Base-by-base conservation (phyloP, 1,140 invertebrate species). In the Drosophila arizonae region DNA sequence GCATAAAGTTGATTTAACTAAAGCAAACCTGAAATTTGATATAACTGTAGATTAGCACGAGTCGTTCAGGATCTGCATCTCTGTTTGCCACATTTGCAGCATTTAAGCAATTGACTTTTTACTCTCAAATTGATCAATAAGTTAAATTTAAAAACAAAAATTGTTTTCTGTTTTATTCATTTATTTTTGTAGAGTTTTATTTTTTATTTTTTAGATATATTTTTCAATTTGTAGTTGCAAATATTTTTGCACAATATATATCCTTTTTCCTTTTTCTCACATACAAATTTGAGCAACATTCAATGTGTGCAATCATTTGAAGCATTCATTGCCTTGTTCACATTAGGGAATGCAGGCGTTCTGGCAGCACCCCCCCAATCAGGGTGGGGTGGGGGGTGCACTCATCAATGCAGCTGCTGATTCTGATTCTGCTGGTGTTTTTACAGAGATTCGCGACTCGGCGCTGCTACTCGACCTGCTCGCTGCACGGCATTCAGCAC, bases 401-500 rank as follows among this genome's bases (percentile, higher is more conserved):
- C 46, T 52, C 45, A 50, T 46, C 62, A 62, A 69, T 66, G 61
- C 46, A 17, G 21, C 28, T 58, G 66, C 71, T 85, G 81, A 85
- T 85, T 85, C 72, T 77, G 68, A 88, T 86, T 86, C 79, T 64
- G 62, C 30, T 74, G 76, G 70, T 76, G 73, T 78, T 93, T 92
- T 94, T 94, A 73, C 95, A 95, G 95, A 94, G 93, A 92, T 95
- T 95, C 92, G 94, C 94, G 72, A 95, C 95, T 64, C 94, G 94
- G 74, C 93, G 94, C 75, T 95, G 95, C 93, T 95, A 95, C 92
- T 95, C 95, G 73, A 94, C 95, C 77, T 94, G 94, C 87, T 94
- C 93, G 63, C 92, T 95, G 72, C 94, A 94, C 91, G 94, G 94
- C 81, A 94, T 94, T 81, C 93, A 94, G 90, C 93, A 94, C 90